Conservation (phyloP, 2,797 vertebrate species). For the Sebastes goodei region DNA sequence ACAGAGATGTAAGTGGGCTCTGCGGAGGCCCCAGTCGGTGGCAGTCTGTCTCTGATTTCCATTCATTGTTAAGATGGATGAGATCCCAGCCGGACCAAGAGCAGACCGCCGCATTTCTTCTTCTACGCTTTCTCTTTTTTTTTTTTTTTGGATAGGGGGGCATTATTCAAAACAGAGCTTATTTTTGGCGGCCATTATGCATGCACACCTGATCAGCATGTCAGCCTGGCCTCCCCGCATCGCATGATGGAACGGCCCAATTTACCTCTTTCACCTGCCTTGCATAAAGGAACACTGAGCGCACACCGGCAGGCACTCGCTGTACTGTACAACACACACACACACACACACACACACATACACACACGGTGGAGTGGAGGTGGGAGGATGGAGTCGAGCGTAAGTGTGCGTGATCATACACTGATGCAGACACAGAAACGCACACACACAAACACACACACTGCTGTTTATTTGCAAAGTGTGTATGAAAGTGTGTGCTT, state of each 20-base stretch:
- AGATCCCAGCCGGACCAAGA: slow-evolving; percentile 91
- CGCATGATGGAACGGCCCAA: slow-evolving; percentile 94
- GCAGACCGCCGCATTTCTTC: slow-evolving; percentile 91
- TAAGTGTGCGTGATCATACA: slow-evolving; percentile 46
- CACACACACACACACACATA: slow-evolving; percentile 17
- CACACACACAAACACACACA: slow-evolving; percentile 15
- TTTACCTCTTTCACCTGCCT: slow-evolving; percentile 93
- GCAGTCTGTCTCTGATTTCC: slow-evolving; percentile 92
- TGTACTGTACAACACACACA: slow-evolving; percentile 54
- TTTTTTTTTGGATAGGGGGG: slow-evolving; percentile 68
- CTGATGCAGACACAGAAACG: slow-evolving; percentile 9
- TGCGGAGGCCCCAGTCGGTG: slow-evolving; percentile 77
- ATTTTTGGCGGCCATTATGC: slow-evolving; percentile 98
- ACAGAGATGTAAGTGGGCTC: slow-evolving; percentile 80
- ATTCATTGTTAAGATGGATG: slow-evolving; percentile 98
- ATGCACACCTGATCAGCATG: slow-evolving; percentile 96
- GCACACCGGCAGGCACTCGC: slow-evolving; percentile 61
- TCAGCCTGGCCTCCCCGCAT: slow-evolving; percentile 89
- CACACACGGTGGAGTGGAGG: slow-evolving; percentile 42
- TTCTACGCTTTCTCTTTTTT: slow-evolving; percentile 42
- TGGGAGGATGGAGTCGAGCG: slow-evolving; percentile 53
- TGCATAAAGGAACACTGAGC: slow-evolving; percentile 87
- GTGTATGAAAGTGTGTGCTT: slow-evolving; percentile 66
- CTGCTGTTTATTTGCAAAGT: slow-evolving; percentile 68
- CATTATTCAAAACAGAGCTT: slow-evolving; percentile 98